Base-by-base conservation (phyloP, 2,113 vertebrate genomes). In the Laticauda laticaudata region DNA sequence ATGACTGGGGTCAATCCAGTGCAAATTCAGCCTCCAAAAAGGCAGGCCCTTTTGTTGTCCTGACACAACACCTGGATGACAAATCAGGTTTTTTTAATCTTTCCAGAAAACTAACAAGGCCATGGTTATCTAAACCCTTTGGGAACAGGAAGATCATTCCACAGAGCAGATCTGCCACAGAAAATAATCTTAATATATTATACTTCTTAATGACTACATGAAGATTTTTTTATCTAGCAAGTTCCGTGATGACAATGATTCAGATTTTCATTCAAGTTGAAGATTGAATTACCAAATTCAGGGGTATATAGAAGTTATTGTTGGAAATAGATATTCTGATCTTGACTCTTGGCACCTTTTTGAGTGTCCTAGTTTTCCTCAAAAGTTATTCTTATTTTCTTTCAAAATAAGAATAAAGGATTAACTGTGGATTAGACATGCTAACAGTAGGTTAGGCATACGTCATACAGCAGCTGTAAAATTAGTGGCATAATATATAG, bases 191-290 rank as follows among this genome's bases (percentile, higher is more conserved):
- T 81, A 75, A 75, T 75, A 81, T 81, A 39, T 39, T 81, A 21
- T 8, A 18, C 34, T 39, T 15, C 69, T 39, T 81, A 81, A 43
- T 81, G 75, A 29, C 89, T 53, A 21, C 86, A 51, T 88, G 7
- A 69, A 94, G 45, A 24, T 39, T 86, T 91, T 91, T 91, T 91
- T 91, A 56, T 15, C 24, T 91, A 15, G 75, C 3, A 43, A 43
- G 18, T 43, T 81, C 18, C 1, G 1, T 43, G 34, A 81, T 43
- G 7, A 43, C 39, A 81, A 81, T 81, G 34, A 21, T 81, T 61
- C 56, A 92, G 29, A 64, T 88, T 34, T 15, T 54, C 24, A 26
- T 92, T 69, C 24, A n/a, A 20, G 15, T 21, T 81, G 87, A 21
- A 54, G 51, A 2, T 61, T 92, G 26, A 20, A 21, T 87, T 59